Evolutionary conservation across 2,888 invertebrate species (phyloP).

Genomic region (Spilarctia lutea): DNA sequence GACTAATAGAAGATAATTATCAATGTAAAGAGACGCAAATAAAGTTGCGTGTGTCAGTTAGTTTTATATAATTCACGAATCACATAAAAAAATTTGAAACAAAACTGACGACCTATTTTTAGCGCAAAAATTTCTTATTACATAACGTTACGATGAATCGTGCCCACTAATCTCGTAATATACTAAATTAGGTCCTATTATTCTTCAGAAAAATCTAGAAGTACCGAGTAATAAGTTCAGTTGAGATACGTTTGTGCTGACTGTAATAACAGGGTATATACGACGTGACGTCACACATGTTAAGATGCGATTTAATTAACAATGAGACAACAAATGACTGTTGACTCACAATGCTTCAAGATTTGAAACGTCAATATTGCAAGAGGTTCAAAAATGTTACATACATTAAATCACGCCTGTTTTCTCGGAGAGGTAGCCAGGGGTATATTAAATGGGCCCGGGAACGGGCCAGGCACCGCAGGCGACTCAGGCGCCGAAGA

Average conservation of each 20-base stretch:
- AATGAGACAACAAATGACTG: not conserved
- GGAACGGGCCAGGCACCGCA: too few relatives aligned
- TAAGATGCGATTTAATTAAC: not conserved
- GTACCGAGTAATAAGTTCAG: not conserved
- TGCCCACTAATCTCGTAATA: slow-evolving; percentile 8
- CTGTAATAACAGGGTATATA: not conserved
- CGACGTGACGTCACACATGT: not conserved
- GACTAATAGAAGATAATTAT: too few relatives aligned
- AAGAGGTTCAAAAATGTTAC: not conserved
- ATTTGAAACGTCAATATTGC: not conserved
- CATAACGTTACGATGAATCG: slow-evolving; percentile 6
- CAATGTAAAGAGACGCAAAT: too few relatives aligned
- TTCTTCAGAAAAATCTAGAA: slow-evolving; percentile 1
- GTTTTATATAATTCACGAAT: not conserved
- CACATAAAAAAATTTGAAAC: not conserved
- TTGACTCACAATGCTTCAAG: not conserved
- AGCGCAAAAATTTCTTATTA: slow-evolving; percentile 10
- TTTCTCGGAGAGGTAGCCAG: too few relatives aligned
- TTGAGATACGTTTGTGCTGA: not conserved
- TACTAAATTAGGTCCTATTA: slow-evolving; percentile 11
- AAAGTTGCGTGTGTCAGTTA: too few relatives aligned
- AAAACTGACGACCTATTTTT: slow-evolving; percentile 9
- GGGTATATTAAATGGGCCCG: too few relatives aligned
- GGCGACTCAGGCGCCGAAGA: too few relatives aligned
- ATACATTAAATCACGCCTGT: too few relatives aligned